phyloP scores from a whole-genome alignment of 2,113 vertebrate genomes.

The Pangasianodon gigas region DNA sequence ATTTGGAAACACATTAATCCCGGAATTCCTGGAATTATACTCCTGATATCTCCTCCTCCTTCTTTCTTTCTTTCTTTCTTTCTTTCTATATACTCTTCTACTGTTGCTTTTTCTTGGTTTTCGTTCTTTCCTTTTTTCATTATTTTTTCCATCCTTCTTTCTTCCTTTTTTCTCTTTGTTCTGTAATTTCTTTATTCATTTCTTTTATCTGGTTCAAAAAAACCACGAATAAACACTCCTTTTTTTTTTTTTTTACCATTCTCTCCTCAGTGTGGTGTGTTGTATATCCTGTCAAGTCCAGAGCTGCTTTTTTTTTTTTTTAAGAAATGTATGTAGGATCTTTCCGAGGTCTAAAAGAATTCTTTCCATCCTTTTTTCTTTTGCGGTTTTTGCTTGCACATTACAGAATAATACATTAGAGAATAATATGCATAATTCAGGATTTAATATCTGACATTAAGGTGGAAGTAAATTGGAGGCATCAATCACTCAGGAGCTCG shows the following conservation, averaged over 20 bases:
- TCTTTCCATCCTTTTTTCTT: neutral
- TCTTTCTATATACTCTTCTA: neutral
- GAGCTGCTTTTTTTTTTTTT: neutral
- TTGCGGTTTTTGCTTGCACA: slow-evolving; percentile 5
- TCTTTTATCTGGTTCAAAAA: neutral
- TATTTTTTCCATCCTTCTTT: neutral
- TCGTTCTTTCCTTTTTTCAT: neutral
- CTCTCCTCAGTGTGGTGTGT: neutral
- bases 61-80: neutral
- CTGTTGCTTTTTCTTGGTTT: neutral
- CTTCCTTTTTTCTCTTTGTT: neutral
- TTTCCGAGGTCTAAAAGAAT: neutral
- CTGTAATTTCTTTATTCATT: neutral
- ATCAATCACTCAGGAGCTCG: slow-evolving; percentile 71
- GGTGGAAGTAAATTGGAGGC: slow-evolving; percentile 68
- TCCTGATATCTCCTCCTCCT: too few species aligned
- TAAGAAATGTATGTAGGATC: neutral
- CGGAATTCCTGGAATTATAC: neutral
- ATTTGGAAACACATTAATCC: neutral
- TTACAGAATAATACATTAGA: slow-evolving; percentile 35
- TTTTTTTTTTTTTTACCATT: neutral
- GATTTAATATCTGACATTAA: slow-evolving; percentile 70
- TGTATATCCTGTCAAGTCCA: neutral
- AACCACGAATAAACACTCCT: too few species aligned
- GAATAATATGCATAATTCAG: slow-evolving; percentile 70